phyloP scores from a whole-genome alignment of 2,797 vertebrate species.

The Oreochromis mossambicus region DNA sequence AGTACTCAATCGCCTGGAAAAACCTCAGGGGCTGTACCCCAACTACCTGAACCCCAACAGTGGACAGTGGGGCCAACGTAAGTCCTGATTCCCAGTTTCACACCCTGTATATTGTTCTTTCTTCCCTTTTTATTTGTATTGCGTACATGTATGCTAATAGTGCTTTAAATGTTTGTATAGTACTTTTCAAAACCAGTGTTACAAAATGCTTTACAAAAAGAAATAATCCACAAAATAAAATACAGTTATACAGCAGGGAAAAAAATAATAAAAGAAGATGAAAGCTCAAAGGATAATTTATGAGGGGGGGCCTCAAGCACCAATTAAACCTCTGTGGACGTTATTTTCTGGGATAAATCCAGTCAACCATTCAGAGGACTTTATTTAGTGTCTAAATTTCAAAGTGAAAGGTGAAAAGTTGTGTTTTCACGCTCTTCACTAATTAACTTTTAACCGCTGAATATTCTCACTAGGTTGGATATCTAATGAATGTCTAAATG shows the following conservation, averaged over 20 bases:
- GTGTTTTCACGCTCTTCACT: background rate
- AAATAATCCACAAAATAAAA: background rate
- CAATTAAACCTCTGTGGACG: background rate
- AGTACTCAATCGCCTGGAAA: conserved; percentile 90
- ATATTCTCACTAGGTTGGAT: background rate
- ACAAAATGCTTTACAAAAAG: background rate
- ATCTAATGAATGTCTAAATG: background rate
- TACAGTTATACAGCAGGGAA: background rate
- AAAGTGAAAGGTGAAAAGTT: background rate
- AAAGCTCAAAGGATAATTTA: background rate
- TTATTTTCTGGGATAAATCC: background rate
- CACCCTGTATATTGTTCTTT: background rate
- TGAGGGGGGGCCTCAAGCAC: background rate
- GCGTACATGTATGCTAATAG: background rate
- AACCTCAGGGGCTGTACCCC: conserved; percentile 96
- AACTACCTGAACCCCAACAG: conserved; percentile 99
- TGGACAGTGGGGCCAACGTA: conserved; percentile 98
- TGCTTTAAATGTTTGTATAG: background rate
- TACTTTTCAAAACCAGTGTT: background rate
- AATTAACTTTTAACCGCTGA: background rate
- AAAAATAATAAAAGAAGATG: background rate
- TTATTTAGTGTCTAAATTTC: background rate
- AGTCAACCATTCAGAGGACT: background rate
- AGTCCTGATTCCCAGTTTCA: conserved; percentile 65
- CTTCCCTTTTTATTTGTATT: background rate